These are phyloP conservation scores for Amphimallon solstitiale DNA, from an alignment of 2,888 invertebrate species.

Conservation along the genomic window DNA sequence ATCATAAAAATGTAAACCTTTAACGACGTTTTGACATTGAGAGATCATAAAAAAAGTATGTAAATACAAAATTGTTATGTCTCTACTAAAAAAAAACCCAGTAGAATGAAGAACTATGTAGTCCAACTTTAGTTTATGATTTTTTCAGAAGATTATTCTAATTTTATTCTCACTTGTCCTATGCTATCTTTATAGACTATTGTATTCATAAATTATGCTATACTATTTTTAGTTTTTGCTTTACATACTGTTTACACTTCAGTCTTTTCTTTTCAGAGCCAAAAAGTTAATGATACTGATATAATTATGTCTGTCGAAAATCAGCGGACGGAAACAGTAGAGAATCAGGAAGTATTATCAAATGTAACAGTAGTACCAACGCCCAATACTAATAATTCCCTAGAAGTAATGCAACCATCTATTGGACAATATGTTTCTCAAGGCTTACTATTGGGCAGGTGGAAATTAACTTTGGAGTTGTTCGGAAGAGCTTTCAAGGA, in stretches of 20 bases:
- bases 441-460: conserved; percentile 91
- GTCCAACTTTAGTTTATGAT: no score
- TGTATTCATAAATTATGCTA: no score
- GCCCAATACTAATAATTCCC: conserved; percentile 63
- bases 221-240: background rate
- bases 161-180: no score
- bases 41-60: no score
- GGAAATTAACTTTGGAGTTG: conserved; percentile 92
- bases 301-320: conserved; percentile 59
- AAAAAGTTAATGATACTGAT: conserved; percentile 41
- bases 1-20: no score
- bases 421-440: conserved; percentile 87
- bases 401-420: conserved; percentile 64
- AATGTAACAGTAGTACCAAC: conserved; percentile 86
- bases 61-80: no score
- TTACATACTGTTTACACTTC: no score
- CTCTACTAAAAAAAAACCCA: no score
- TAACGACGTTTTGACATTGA: no score
- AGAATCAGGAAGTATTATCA: conserved; percentile 83
- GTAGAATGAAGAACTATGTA: no score
- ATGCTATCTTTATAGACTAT: no score
- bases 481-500: conserved; percentile 98
- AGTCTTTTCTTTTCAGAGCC: conserved; percentile 35
- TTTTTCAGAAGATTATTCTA: no score
- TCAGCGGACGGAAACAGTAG: conserved; percentile 71